Percentiles rank a stretch among this genome's conserved stretches.
Evolutionary conservation across 2,888 invertebrate genomes (phyloP).

Genomic region (Ariolimax columbianus): DNA sequence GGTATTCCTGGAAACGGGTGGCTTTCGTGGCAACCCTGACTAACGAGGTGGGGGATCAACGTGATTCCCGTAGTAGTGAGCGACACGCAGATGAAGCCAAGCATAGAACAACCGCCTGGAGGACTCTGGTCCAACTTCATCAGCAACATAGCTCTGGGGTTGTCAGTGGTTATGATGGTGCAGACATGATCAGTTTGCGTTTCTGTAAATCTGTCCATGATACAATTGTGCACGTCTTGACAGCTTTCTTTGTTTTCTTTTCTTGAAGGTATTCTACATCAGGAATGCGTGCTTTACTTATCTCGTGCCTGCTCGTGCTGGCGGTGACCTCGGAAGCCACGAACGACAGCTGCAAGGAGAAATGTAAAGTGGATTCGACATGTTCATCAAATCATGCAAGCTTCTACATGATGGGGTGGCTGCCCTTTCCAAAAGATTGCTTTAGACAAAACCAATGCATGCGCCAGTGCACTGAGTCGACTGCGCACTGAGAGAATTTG

Average conservation of each 20-base stretch:
- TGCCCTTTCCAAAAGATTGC: background rate
- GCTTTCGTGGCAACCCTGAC: too few species aligned
- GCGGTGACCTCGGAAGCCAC: background rate
- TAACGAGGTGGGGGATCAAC: too few species aligned
- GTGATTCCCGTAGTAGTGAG: too few species aligned
- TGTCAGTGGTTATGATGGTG: too few species aligned
- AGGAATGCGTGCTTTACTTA: background rate
- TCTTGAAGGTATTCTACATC: background rate
- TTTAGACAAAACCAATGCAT: background rate
- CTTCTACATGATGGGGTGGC: background rate
- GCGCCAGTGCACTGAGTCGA: background rate
- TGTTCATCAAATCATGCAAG: background rate
- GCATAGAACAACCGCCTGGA: too few species aligned
- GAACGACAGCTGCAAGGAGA: background rate
- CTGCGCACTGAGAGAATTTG: background rate
- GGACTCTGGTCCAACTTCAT: too few species aligned
- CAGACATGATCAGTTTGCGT: too few species aligned
- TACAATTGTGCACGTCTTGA: too few species aligned
- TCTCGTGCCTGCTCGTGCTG: conserved; percentile 11
- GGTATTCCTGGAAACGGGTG: too few species aligned
- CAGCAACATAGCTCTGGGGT: too few species aligned
- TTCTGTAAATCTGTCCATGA: too few species aligned
- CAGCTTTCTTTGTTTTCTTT: background rate
- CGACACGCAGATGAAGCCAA: too few species aligned
- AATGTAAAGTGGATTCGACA: conserved; percentile 7